phyloP scores from a whole-genome alignment of 2,113 vertebrate genomes.

The Chelonoidis abingdonii region DNA sequence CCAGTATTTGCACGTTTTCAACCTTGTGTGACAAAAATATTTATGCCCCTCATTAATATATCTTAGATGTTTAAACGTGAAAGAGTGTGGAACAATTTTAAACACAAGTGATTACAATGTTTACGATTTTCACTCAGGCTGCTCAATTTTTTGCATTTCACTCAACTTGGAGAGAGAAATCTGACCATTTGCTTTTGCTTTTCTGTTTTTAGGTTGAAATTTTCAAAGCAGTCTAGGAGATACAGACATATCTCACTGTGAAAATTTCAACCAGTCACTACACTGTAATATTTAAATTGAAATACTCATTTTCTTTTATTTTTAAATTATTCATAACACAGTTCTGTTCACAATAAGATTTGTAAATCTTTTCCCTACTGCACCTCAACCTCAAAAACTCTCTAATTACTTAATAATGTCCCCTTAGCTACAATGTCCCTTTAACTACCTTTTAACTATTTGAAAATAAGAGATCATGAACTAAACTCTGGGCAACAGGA shows the following conservation, averaged over 20 bases:
- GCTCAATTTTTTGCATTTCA: not conserved
- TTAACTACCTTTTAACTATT: conserved; percentile 32
- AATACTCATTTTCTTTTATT: not conserved
- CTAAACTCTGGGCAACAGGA: conserved; percentile 60
- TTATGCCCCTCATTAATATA: not conserved
- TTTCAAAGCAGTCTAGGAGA: conserved; percentile 13
- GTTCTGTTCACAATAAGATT: not conserved
- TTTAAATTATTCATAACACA: conserved; percentile 29
- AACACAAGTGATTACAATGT: not conserved
- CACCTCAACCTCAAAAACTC: not conserved
- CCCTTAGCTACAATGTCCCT: conserved; percentile 2
- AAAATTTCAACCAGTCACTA: conserved; percentile 1
- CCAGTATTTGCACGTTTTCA: not conserved
- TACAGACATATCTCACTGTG: not conserved
- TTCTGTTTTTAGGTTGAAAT: not conserved
- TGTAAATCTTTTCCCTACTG: conserved; percentile 1
- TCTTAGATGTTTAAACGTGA: not conserved
- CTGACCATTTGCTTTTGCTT: not conserved
- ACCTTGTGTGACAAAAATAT: not conserved
- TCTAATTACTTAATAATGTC: not conserved
- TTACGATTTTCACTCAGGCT: not conserved
- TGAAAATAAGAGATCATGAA: conserved; percentile 58
- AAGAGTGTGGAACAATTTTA: not conserved
- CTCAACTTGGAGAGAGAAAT: not conserved
- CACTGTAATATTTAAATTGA: not conserved